Evolutionary conservation across 1,140 invertebrate species (phyloP).

Genomic region (Nylanderia fulva): DNA sequence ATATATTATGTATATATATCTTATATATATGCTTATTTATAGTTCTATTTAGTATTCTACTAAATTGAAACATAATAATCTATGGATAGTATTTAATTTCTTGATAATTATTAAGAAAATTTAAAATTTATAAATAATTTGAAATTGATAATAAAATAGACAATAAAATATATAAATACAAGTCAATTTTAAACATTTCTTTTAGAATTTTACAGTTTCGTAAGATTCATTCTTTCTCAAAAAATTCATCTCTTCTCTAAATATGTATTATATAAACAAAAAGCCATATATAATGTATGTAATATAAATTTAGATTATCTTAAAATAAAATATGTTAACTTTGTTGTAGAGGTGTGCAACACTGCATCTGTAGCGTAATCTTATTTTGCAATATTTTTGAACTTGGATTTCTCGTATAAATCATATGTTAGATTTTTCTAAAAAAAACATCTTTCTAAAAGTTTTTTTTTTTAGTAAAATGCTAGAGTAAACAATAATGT

Average conservation of each 20-base stretch:
- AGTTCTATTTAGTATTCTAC: too few species aligned
- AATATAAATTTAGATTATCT: neutral
- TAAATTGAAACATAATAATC: neutral
- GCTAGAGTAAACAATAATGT: neutral
- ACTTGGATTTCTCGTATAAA: conserved; percentile 7
- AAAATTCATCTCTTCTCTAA: neutral
- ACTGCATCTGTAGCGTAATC: neutral
- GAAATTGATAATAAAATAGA: too few species aligned
- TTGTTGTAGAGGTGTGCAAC: neutral
- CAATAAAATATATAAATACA: too few species aligned
- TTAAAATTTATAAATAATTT: too few species aligned
- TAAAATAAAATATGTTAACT: neutral
- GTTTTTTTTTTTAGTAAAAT: too few species aligned
- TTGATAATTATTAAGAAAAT: neutral
- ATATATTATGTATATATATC: too few species aligned
- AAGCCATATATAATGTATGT: neutral
- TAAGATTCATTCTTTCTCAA: conserved; percentile 8
- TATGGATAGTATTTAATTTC: neutral
- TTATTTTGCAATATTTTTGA: neutral
- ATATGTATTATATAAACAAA: neutral
- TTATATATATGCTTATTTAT: too few species aligned
- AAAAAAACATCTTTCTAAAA: neutral
- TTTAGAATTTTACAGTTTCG: neutral
- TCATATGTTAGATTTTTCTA: neutral
- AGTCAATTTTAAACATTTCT: neutral